These are phyloP conservation scores for Stenodera caucasica DNA, from an alignment of 2,888 invertebrate genomes.

Conservation along the genomic window DNA sequence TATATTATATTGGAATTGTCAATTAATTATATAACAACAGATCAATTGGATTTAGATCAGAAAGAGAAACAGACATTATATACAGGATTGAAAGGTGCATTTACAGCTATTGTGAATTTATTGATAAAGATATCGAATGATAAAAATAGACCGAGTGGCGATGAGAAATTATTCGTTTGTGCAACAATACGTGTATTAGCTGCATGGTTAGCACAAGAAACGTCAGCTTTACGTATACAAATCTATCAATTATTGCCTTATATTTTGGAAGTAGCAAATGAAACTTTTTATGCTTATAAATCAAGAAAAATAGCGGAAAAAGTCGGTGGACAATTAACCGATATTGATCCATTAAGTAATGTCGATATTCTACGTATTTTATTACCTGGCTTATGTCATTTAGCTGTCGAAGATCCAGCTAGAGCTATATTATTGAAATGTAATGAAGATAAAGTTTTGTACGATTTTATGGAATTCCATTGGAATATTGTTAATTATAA, in stretches of 20 bases:
- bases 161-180: constrained; percentile 78
- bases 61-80: constrained; percentile 91
- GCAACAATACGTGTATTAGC: constrained; percentile 82
- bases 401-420: constrained; percentile 88
- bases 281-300: constrained; percentile 76
- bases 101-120: constrained; percentile 77
- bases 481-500: constrained; percentile 87
- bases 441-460: constrained; percentile 78
- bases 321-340: constrained; percentile 56
- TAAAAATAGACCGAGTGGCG: constrained; percentile 70
- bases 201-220: constrained; percentile 91
- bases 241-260: constrained; percentile 81
- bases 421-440: constrained; percentile 75
- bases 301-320: constrained; percentile 70
- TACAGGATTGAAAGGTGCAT: constrained; percentile 86
- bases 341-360: constrained; percentile 50
- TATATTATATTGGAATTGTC: constrained; percentile 80
- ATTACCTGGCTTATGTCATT: constrained; percentile 86
- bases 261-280: constrained; percentile 77
- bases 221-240: constrained; percentile 82
- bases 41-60: constrained; percentile 81
- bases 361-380: constrained; percentile 78
- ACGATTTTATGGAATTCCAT: constrained; percentile 79
- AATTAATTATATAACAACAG: constrained; percentile 76
- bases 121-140: constrained; percentile 73